Evolutionary conservation across 1,140 invertebrate genomes (phyloP), one percentile per base, ranked within the genome.

Genomic region (Popillia japonica): DNA sequence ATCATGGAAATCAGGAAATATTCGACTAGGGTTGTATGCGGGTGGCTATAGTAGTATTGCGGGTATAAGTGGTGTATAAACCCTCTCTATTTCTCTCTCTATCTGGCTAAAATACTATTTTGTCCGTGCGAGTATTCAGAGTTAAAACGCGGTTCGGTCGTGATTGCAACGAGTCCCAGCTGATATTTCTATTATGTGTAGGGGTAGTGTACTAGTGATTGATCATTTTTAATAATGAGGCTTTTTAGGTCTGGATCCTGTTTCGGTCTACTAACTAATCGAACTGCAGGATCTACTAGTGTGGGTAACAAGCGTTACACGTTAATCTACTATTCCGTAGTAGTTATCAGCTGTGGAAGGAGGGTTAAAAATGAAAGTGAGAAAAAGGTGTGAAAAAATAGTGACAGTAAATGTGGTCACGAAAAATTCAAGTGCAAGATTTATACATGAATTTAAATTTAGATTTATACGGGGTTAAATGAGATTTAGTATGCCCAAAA

Each of bases 171-270:
- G 22, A 68, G 20, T 17, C 17, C 6, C 27, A 6, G 22, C 7
- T 68, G 61, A 68, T 68, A 34, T 68, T 68, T 68, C 61, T 22
- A 23, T 23, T 68, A 27, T 11, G 3, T 68, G 61, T 9, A 22
- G 20, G 20, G 61, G 8, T 17, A 34, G 8, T 23, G 61, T 34
- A 20, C 3, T 27, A 8, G 61, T 68, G 61, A 68, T 68, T 68
- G 61, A 68, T 68, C 61, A 68, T 68, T 68, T 68, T 68, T 68
- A 68, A 68, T 68, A 68, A 68, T 34, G 61, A 6, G 48, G 10
- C 22, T 68, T 68, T 27, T 22, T 8, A 8, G 22, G 8, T 22
- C 61, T 68, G 6, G 20, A 68, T 10, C 61, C 22, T 11, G 17
- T 68, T 22, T 22, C 61, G 61, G 9, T 10, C 14, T 68, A 7